A percentile compares a stretch with the other conserved stretches of the same genome.
phyloP scores from a whole-genome alignment of 2,113 vertebrate genomes.

The Corythaixoides concolor region DNA sequence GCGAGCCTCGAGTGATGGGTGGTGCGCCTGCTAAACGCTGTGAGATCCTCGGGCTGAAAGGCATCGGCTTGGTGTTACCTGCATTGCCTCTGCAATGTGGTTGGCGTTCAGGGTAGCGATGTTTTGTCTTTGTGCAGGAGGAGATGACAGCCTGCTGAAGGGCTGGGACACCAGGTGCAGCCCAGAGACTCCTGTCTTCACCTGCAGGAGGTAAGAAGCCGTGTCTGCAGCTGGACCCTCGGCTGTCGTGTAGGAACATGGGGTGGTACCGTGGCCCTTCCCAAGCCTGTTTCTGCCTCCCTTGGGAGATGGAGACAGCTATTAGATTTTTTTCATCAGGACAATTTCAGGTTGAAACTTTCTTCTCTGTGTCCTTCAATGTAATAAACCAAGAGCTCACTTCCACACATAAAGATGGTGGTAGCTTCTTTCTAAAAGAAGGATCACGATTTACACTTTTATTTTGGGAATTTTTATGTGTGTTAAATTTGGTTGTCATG shows the following conservation, averaged over 20 bases:
- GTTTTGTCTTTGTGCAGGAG: slow-evolving; percentile 76
- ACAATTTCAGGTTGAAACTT: not conserved
- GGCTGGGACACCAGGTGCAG: slow-evolving; percentile 88
- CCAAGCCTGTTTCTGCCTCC: not conserved
- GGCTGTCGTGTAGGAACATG: rapidly evolving
- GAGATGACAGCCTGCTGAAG: slow-evolving; percentile 91
- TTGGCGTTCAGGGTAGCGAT: not conserved
- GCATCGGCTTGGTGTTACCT: not conserved
- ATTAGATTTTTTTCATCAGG: not conserved
- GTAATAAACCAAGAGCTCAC: not conserved
- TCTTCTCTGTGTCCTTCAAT: not conserved
- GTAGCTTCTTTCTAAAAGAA: not conserved
- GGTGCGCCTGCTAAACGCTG: rapidly evolving
- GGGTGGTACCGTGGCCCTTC: rapidly evolving
- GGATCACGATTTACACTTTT: not conserved
- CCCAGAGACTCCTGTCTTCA: slow-evolving; percentile 76
- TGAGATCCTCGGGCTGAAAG: not conserved
- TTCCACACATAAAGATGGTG: not conserved
- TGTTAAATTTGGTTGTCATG: not conserved
- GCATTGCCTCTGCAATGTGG: not conserved
- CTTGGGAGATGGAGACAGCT: not conserved
- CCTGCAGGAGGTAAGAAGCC: slow-evolving; percentile 78
- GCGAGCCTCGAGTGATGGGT: not conserved
- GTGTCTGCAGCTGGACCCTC: rapidly evolving
- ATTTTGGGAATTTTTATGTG: not conserved